Evolutionary conservation across 2,113 vertebrate genomes (phyloP), one percentile per base, ranked within the genome.

Genomic region (Xyrauchen texanus): DNA sequence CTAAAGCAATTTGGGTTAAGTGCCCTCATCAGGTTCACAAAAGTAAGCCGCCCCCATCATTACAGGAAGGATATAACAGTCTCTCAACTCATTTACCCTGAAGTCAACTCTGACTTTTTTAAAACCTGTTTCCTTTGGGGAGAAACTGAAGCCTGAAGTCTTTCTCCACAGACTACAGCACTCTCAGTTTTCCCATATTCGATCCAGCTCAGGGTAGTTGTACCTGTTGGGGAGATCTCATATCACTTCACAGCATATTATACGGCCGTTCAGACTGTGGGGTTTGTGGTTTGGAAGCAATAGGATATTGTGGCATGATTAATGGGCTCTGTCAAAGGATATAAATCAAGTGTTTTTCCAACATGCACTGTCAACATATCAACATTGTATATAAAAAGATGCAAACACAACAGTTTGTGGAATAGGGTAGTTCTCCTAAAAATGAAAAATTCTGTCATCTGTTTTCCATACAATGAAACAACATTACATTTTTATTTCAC

Each of bases 271-370:
- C 65, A 78, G 79, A 60, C 79, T 81, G 53, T 65, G 70, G 70
- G 69, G 62, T 76, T 63, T 66, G 79, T 57, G 76, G 78, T 81
- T 79, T 81, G 12, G 44, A 34, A 65, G 72, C 52, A 34, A 83
- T 58, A 3, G 65, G 80, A 74, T 77, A 71, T 49, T 67, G 76
- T 21, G 60, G n/a, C 61, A 44, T 86, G 82, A 86, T 81, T 82
- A 81, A 86, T 82, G 34, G 77, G 6, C 13, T 12, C 55, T 44
- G 46, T 52, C n/a, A 57, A 21, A 72, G 51, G 44, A 82, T 75
- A 72, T 52, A 75, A 47, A 77, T 76, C 74, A 78, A 62, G 7
- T n/a, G 9, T 47, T 63, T 77, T 58, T 65, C 49, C 65, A 57
- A 42, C 44, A 68, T 52, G 52, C 62, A 63, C 62, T 52, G 60